These are phyloP conservation scores for Lepisosteus oculatus DNA, from an alignment of 2,113 vertebrate genomes.

Conservation along the genomic window DNA sequence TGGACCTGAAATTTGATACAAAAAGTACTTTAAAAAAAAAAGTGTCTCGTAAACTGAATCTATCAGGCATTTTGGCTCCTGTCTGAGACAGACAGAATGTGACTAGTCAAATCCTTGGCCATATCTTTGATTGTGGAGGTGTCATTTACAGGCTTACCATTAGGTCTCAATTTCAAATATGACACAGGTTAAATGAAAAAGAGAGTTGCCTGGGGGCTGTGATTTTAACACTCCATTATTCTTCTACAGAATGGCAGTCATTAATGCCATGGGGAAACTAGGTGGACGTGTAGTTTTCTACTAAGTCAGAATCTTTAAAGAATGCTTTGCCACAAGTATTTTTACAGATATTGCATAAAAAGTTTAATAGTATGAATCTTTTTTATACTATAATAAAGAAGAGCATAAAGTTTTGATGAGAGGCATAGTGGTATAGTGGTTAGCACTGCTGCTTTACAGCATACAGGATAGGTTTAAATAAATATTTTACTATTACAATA, in stretches of 20 bases:
- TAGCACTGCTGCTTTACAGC: not conserved
- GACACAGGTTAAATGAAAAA: not conserved
- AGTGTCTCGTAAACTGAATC: not conserved
- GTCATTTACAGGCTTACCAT: not conserved
- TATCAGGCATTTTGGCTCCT: not conserved
- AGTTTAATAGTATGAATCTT: too few species aligned
- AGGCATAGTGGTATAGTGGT: too few species aligned
- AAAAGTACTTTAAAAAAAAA: not conserved
- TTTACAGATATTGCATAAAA: too few species aligned
- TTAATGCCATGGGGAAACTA: not conserved
- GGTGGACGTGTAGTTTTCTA: not conserved
- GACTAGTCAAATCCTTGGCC: not conserved
- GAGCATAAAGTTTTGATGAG: too few species aligned
- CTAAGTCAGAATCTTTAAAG: not conserved
- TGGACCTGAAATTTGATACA: not conserved
- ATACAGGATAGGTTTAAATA: too few species aligned
- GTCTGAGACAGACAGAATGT: not conserved
- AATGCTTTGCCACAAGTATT: not conserved
- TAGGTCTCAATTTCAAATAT: not conserved
- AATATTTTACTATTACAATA: too few species aligned
- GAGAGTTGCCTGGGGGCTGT: not conserved
- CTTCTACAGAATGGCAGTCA: not conserved
- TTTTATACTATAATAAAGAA: too few species aligned
- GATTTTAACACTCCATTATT: conserved; percentile 4
- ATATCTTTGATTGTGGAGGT: not conserved